These are phyloP conservation scores for Apomyelois bistriatella DNA, from an alignment of 2,888 invertebrate species.

Conservation along the genomic window DNA sequence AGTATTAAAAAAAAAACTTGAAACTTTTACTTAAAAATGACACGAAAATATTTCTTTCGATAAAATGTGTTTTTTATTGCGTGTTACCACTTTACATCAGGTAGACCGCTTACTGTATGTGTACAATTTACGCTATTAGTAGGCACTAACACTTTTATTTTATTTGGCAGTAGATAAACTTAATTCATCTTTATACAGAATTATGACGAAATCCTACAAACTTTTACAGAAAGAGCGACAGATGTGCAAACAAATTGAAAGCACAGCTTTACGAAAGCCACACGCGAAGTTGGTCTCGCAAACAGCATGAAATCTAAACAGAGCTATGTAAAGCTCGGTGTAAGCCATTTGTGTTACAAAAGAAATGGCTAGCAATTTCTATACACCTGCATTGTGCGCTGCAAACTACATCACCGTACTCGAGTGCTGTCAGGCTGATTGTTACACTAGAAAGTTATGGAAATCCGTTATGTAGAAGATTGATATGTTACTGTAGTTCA, in stretches of 20 bases:
- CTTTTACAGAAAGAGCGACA: not conserved
- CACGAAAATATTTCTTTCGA: too few relatives aligned
- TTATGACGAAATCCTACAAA: not conserved
- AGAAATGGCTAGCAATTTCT: slow-evolving; percentile 33
- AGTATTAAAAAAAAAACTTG: too few relatives aligned
- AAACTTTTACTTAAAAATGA: too few relatives aligned
- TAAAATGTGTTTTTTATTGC: too few relatives aligned
- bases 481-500: too few relatives aligned
- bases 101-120: too few relatives aligned
- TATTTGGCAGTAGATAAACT: too few relatives aligned
- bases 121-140: too few relatives aligned
- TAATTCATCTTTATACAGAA: not conserved
- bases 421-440: not conserved
- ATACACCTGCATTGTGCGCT: slow-evolving; percentile 16
- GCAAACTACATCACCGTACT: not conserved
- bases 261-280: slow-evolving; percentile 8
- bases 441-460: too few relatives aligned
- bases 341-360: slow-evolving; percentile 13
- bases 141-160: too few relatives aligned
- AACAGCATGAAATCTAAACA: not conserved
- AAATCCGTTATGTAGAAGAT: too few relatives aligned
- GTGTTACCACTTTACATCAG: too few relatives aligned
- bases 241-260: slow-evolving; percentile 5
- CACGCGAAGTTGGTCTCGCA: slow-evolving; percentile 2
- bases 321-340: not conserved